Base-by-base conservation (phyloP, 2,888 invertebrate genomes). In the Cenopis cana region DNA sequence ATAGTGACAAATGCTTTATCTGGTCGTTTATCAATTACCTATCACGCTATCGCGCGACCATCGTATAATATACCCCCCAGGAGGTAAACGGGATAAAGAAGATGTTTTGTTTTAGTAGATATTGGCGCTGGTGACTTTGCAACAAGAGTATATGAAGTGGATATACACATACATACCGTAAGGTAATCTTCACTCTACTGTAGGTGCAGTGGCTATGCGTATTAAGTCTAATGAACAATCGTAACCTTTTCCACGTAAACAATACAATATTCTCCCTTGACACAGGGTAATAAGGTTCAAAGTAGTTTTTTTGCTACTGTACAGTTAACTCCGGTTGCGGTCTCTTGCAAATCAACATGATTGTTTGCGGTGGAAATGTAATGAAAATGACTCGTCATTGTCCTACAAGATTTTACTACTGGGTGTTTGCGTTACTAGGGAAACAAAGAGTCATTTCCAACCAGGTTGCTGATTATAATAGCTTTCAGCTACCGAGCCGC, bases 291-390 rank as follows among this genome's bases (percentile, higher is more conserved):
- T 14, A 46, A 46, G n/a, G 46, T 8, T n/a, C 46, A n/a, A 46
- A 2, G 5, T 8, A 46, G 6, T 12, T 38, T 38, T 4, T 3
- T 0, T 17, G n/a, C 50, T 52, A 68, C 64, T 69, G 61, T 68
- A 73, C 50, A 50, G 55, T 55, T 12, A 74, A 72, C 65, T 65
- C 46, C 61, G 50, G 57, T 73, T 77, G 76, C 67, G 77, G 76
- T 75, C 33, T 49, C 33, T 33, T 20, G 17, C 62, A 36, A 50
- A 62, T 64, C 52, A 54, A 52, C 55, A 65, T 70, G 57, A 73
- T 73, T 68, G 64, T 55, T 59, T 68, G 73, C 59, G 73, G 73
- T 68, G 49, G 56, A 20, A 24, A 29, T 24, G 62, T 65, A 66
- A 70, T 55, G 70, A 65, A 73, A 73, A 54, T 18, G 50, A 60